These are phyloP conservation scores for Tanypteryx hageni DNA, from an alignment of 2,888 invertebrate genomes.

Conservation along the genomic window DNA sequence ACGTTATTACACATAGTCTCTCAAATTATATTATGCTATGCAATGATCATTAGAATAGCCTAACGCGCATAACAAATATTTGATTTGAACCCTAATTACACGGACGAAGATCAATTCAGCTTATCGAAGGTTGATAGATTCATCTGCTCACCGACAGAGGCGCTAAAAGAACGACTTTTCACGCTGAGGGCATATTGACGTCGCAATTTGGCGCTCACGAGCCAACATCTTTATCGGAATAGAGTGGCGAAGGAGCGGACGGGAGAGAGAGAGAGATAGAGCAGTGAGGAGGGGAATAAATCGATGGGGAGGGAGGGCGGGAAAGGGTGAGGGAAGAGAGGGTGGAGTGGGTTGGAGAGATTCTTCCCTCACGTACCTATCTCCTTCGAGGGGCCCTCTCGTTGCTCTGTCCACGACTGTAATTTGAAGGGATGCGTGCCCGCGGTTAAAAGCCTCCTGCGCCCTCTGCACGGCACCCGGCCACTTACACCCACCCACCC, in stretches of 20 bases:
- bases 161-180: neutral
- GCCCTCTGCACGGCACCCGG: neutral
- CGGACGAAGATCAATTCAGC: slow-evolving; percentile 4
- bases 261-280: neutral
- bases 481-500: too few species aligned
- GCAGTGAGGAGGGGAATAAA: neutral
- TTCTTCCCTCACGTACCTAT: neutral
- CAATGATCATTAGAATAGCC: too few species aligned
- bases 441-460: neutral
- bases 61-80: too few species aligned
- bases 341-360: neutral
- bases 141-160: neutral
- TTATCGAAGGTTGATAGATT: neutral
- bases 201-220: slow-evolving; percentile 29
- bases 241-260: neutral
- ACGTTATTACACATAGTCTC: too few species aligned
- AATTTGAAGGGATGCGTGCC: slow-evolving; percentile 13
- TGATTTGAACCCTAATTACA: neutral
- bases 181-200: slow-evolving; percentile 11
- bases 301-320: too few species aligned
- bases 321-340: neutral
- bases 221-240: slow-evolving; percentile 7
- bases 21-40: too few species aligned
- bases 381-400: neutral
- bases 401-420: slow-evolving; percentile 1